A percentile compares a stretch with the other conserved stretches of the same genome.
Evolutionary conservation across 2,888 invertebrate genomes (phyloP).

Genomic region (Noctua comes): DNA sequence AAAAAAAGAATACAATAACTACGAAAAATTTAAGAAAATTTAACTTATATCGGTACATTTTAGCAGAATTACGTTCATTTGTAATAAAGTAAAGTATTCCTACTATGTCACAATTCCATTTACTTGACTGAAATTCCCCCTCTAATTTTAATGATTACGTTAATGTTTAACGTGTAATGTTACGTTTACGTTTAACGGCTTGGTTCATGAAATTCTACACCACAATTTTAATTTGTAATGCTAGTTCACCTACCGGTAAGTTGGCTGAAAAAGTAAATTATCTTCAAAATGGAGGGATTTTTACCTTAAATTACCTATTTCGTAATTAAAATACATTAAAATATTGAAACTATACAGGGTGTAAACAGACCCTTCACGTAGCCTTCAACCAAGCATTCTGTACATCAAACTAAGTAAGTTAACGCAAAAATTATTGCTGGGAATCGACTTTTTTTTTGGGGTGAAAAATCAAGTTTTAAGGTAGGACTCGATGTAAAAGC

Average conservation of each 20-base stretch:
- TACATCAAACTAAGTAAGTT: too few species aligned
- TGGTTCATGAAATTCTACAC: slow-evolving; percentile 6
- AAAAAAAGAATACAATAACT: background rate
- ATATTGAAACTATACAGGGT: background rate
- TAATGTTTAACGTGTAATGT: slow-evolving; percentile 36
- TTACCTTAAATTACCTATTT: background rate
- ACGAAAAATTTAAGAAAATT: background rate
- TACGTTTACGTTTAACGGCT: slow-evolving; percentile 31
- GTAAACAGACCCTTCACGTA: too few species aligned
- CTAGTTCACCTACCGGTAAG: background rate
- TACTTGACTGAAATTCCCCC: slow-evolving; percentile 20
- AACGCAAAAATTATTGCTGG: too few species aligned
- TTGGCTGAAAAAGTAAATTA: background rate
- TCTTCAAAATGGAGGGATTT: background rate
- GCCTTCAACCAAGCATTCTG: too few species aligned
- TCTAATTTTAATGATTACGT: slow-evolving; percentile 44
- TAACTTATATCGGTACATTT: background rate
- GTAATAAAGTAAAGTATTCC: slow-evolving; percentile 41
- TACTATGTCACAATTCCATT: slow-evolving; percentile 35
- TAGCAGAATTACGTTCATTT: slow-evolving; percentile 1
- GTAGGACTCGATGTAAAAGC: too few species aligned
- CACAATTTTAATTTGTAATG: slow-evolving; percentile 24
- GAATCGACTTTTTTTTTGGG: too few species aligned
- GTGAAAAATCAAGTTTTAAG: too few species aligned
- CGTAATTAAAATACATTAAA: background rate